A percentile compares a stretch with the other conserved stretches of the same genome.
Evolutionary conservation across 2,888 invertebrate species (phyloP).

Genomic region (Tyria jacobaeae): DNA sequence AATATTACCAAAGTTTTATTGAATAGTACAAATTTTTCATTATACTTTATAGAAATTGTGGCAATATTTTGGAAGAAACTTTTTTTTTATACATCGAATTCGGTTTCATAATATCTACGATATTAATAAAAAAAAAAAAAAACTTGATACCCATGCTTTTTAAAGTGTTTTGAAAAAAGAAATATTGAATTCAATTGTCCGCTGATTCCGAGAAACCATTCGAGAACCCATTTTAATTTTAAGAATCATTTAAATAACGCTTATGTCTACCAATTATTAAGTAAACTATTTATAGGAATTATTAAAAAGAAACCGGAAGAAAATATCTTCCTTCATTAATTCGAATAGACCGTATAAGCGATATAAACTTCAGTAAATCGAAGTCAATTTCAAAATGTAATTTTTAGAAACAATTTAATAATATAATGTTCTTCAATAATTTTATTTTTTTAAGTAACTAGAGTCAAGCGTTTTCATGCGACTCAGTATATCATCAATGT

Average conservation of each 20-base stretch:
- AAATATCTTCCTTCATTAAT: conserved; percentile 37
- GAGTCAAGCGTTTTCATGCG: conserved; percentile 31
- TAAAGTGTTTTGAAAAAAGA: conserved; percentile 29
- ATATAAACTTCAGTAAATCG: conserved; percentile 46
- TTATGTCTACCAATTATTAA: conserved; percentile 46
- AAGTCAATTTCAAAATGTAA: conserved; percentile 46
- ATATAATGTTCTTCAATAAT: conserved; percentile 36
- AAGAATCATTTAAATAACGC: conserved; percentile 48
- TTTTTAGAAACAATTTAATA: conserved; percentile 42
- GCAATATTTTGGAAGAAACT: conserved; percentile 82
- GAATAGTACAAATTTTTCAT: conserved; percentile 61
- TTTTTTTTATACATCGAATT: conserved; percentile 72
- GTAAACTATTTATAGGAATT: conserved; percentile 49
- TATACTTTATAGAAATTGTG: conserved; percentile 73
- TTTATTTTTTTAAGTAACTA: conserved; percentile 31
- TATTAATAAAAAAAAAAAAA: conserved; percentile 35
- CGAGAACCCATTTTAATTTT: conserved; percentile 37
- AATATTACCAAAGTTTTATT: conserved; percentile 54
- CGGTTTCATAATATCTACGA: conserved; percentile 72
- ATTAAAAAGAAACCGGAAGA: conserved; percentile 45
- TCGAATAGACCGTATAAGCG: conserved; percentile 46
- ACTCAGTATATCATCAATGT: conserved; percentile 22
- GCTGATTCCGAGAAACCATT: conserved; percentile 40
- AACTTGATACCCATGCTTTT: conserved; percentile 48
- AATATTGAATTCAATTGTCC: conserved; percentile 45